These are phyloP conservation scores for Sympetrum striolatum DNA, from an alignment of 2,888 invertebrate species.

Conservation along the genomic window DNA sequence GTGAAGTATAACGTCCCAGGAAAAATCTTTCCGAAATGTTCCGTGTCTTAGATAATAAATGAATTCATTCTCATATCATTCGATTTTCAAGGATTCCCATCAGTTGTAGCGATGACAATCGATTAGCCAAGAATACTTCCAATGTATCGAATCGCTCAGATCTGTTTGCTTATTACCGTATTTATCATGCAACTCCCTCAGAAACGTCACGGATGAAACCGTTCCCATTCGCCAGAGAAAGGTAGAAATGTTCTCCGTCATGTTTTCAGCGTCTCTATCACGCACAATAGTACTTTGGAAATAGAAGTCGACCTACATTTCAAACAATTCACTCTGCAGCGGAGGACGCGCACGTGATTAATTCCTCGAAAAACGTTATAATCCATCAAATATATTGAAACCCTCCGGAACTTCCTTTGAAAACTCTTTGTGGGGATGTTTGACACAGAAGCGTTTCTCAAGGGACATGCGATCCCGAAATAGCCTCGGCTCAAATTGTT, in stretches of 20 bases:
- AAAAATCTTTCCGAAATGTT: no score
- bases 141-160: not conserved
- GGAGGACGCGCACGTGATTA: conserved; percentile 7
- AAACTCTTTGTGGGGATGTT: not conserved
- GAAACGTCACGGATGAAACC: not conserved
- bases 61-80: no score
- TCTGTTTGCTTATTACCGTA: not conserved
- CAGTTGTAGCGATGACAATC: no score
- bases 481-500: not conserved
- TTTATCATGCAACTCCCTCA: not conserved
- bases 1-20: no score
- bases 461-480: not conserved
- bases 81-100: no score
- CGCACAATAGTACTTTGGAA: not conserved
- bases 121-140: no score
- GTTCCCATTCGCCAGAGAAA: not conserved
- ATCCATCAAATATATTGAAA: not conserved
- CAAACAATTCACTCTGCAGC: not conserved
- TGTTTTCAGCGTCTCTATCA: not conserved
- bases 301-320: conserved; percentile 26
- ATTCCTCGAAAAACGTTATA: conserved; percentile 28
- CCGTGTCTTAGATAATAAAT: no score
- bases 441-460: not conserved
- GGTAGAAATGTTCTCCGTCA: not conserved
- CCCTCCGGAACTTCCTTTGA: not conserved